Conservation (phyloP, 2,888 invertebrate species). For the Invenusta paracnida region DNA sequence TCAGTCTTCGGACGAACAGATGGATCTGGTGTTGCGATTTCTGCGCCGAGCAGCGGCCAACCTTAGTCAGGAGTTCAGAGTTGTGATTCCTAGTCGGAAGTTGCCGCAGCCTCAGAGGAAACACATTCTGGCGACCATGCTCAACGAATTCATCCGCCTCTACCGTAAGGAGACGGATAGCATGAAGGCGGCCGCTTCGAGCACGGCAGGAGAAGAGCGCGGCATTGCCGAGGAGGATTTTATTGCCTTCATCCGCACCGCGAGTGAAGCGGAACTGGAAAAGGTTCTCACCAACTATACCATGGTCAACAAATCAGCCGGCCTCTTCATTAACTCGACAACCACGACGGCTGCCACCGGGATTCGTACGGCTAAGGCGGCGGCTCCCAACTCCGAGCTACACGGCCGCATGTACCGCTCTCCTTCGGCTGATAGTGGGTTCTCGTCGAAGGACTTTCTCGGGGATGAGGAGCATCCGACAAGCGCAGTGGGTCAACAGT, state of each 20-base stretch:
- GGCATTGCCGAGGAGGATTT: constrained; percentile 24
- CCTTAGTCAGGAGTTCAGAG: constrained; percentile 57
- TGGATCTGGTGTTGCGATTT: constrained; percentile 60
- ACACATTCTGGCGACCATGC: constrained; percentile 57
- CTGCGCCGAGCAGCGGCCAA: constrained; percentile 60
- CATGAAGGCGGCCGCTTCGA: background rate
- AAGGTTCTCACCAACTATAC: constrained; percentile 60
- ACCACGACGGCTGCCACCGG: background rate
- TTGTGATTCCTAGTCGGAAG: constrained; percentile 58
- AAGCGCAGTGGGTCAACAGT: too few relatives aligned
- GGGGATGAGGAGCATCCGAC: constrained; percentile 19
- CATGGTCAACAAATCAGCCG: constrained; percentile 59
- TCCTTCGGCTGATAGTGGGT: constrained; percentile 12
- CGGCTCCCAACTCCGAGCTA: too few relatives aligned
- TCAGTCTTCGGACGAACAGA: constrained; percentile 53
- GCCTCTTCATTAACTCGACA: constrained; percentile 51
- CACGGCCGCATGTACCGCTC: background rate
- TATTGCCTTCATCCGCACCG: constrained; percentile 41
- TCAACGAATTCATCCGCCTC: constrained; percentile 59
- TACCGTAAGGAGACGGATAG: constrained; percentile 55
- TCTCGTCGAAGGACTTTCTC: constrained; percentile 19
- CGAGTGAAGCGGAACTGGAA: constrained; percentile 56
- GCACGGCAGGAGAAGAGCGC: background rate
- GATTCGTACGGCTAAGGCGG: background rate
- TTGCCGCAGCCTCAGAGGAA: constrained; percentile 55